Evolutionary conservation across 2,113 vertebrate species (phyloP), one percentile per base, ranked within the genome.

Genomic region (Silurus glanis): DNA sequence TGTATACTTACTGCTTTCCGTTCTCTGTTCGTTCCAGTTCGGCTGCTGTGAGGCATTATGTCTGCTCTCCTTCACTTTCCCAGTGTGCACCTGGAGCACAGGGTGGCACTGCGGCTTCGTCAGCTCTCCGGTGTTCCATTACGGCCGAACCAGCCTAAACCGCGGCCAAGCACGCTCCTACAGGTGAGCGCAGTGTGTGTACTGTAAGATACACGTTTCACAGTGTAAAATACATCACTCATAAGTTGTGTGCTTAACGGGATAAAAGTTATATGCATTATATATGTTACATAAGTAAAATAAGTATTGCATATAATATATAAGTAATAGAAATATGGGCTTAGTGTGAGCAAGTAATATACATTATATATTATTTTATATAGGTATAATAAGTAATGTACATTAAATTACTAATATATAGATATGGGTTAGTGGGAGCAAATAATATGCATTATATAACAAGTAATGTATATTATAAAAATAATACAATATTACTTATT

Each of bases 31-130:
- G 83, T 1, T 74, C 6, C 45, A 99, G 98, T 98, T 99, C 92
- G 98, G 98, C 80, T 99, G 97, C 94, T 99, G 97, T 89, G 98
- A 99, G 94, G 98, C 97, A 19, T 89, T 99, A 84, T 97, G 95
- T 88, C 95, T 98, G 80, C 94, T 99, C 19, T 97, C 97, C 14
- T 90, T 92, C 14, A 91, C 96, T 0, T 99, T 96, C 88, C 97
- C 98, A 10, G 96, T 96, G 16, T 97, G 97, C 90, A 94, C 93
- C 7, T 99, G 98, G 98, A 98, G 94, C 55, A 87, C 96, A 82
- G 98, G 98, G 55, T 99, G 98, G 98, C 97, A 98, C 84, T 99
- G 97, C 56, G 96, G 98, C 90, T 98, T 97, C 23, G 94, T 97
- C 85, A 93, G 87, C 88, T 93, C 91, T 59, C 91, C 91, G 17